Percentiles rank a stretch among this genome's conserved stretches.
These are phyloP conservation scores for Nyleta sp. DNA, from an alignment of 2,888 invertebrate species.

Conservation along the genomic window DNA sequence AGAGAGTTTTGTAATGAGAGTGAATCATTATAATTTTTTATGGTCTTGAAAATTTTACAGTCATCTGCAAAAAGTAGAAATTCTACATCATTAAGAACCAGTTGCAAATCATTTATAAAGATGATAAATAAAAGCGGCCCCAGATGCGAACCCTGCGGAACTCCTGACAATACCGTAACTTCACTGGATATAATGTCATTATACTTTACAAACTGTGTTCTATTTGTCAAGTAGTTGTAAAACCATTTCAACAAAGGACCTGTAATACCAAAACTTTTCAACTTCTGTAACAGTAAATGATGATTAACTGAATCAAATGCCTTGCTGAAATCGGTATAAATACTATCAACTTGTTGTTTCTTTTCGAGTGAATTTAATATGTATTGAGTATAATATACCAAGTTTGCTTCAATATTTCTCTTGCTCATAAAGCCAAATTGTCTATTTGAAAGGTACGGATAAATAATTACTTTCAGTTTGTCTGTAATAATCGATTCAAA, in stretches of 20 bases:
- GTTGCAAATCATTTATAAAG: conserved; percentile 8
- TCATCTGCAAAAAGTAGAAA: conserved; percentile 24
- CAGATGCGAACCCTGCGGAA: conserved; percentile 17
- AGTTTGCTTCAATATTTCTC: conserved; percentile 10
- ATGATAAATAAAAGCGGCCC: conserved; percentile 5
- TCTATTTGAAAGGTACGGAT: not conserved
- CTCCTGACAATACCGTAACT: conserved; percentile 5
- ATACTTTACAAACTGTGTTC: conserved; percentile 5
- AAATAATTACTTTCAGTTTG: not conserved
- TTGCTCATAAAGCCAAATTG: conserved; percentile 6
- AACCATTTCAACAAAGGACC: conserved; percentile 9
- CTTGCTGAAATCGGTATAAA: conserved; percentile 21
- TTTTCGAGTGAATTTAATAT: conserved; percentile 13
- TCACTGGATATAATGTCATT: not conserved
- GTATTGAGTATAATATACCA: not conserved
- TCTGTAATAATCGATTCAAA: conserved; percentile 7
- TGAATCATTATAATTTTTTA: not conserved
- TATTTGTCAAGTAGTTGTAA: not conserved
- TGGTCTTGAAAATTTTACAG: conserved; percentile 9
- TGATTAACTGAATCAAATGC: conserved; percentile 26
- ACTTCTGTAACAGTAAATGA: not conserved
- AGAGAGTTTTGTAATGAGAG: not conserved
- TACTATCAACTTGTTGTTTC: not conserved
- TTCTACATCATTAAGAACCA: not conserved
- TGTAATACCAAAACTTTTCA: conserved; percentile 8